These are phyloP conservation scores for Morone chrysops DNA, from an alignment of 2,113 vertebrate genomes.

Conservation along the genomic window DNA sequence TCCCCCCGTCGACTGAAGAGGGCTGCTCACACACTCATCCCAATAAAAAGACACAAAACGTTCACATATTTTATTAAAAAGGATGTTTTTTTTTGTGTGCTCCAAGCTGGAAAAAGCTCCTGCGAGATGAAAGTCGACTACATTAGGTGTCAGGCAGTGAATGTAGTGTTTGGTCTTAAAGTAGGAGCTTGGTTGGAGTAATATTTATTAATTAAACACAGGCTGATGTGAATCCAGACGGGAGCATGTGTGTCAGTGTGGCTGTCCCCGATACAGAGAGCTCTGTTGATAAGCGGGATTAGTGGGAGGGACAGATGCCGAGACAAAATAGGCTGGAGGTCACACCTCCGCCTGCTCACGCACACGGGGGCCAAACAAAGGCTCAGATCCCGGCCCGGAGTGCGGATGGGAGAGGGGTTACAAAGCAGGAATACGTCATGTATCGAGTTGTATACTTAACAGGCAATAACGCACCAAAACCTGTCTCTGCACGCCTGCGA, in stretches of 20 bases:
- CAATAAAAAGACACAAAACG: slow-evolving; percentile 9
- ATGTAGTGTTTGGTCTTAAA: not conserved
- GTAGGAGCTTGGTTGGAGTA: not conserved
- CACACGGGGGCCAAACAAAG: slow-evolving; percentile 71
- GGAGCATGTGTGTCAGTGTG: slow-evolving; percentile 75
- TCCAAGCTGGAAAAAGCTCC: slow-evolving; percentile 20
- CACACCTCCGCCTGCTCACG: slow-evolving; percentile 75
- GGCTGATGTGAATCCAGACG: slow-evolving; percentile 54
- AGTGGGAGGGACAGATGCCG: slow-evolving; percentile 82
- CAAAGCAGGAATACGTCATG: slow-evolving; percentile 11
- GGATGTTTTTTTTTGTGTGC: slow-evolving; percentile 5
- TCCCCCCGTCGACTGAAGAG: slow-evolving; percentile 53
- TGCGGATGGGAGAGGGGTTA: slow-evolving; percentile 18
- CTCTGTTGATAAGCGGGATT: slow-evolving; percentile 83
- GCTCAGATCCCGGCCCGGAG: slow-evolving; percentile 38
- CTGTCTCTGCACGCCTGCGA: slow-evolving; percentile 34
- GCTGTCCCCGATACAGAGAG: slow-evolving; percentile 73
- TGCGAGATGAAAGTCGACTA: not conserved
- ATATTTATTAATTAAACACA: slow-evolving; percentile 34
- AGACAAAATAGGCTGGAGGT: slow-evolving; percentile 82
- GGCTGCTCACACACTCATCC: slow-evolving; percentile 27
- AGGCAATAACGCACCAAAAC: slow-evolving; percentile 37
- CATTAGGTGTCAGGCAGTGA: slow-evolving; percentile 31
- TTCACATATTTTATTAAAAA: not conserved
- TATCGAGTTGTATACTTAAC: slow-evolving; percentile 12